These are phyloP conservation scores for Sebastes trivittatus DNA, from an alignment of 2,797 vertebrate genomes.

Conservation along the genomic window DNA sequence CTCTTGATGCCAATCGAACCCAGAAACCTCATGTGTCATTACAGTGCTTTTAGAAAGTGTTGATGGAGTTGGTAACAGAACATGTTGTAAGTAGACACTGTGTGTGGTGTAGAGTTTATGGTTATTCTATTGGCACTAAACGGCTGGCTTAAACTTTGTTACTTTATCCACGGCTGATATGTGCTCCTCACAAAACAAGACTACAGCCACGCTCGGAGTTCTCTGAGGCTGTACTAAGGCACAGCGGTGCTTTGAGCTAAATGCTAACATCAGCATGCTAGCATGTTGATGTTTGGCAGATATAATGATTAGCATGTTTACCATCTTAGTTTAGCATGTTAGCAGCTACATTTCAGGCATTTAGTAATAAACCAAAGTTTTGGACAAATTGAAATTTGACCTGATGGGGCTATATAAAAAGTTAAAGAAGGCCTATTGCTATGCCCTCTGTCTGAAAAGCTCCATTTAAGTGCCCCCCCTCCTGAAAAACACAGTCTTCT, in stretches of 20 bases:
- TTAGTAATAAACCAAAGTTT: neutral
- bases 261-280: neutral
- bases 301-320: neutral
- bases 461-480: no score
- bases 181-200: neutral
- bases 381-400: neutral
- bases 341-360: neutral
- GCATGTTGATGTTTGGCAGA: neutral
- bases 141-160: neutral
- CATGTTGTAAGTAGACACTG: neutral
- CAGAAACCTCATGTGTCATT: slow-evolving; percentile 63
- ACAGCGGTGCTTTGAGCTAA: neutral
- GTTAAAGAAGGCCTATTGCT: rapidly evolving
- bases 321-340: neutral
- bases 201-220: neutral
- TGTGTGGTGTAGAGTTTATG: slow-evolving; percentile 5
- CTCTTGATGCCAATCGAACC: slow-evolving; percentile 53
- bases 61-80: slow-evolving; percentile 27
- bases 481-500: no score
- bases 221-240: neutral
- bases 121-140: slow-evolving; percentile 7
- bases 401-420: neutral
- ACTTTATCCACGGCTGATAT: slow-evolving; percentile 1
- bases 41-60: slow-evolving; percentile 24
- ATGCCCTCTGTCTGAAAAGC: no score